A percentile compares a stretch with the other conserved stretches of the same genome.
Evolutionary conservation across 1,140 invertebrate genomes (phyloP).

Genomic region (Conopomorpha cramerella): DNA sequence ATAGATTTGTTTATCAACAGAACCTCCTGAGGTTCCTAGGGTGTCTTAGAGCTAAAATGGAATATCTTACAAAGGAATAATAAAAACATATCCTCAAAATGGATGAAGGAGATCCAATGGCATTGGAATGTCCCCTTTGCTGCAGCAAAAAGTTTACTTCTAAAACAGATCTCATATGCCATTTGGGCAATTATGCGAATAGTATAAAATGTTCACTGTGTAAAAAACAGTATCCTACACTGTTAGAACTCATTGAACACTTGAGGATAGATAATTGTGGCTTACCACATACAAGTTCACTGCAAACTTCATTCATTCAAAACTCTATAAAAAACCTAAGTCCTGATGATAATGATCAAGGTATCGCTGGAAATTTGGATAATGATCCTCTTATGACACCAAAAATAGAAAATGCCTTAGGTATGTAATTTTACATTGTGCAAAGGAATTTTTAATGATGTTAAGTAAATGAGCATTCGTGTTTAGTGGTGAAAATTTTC

Average conservation of each 20-base stretch:
- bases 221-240: slow-evolving; percentile 51
- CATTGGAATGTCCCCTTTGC: slow-evolving; percentile 66
- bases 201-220: slow-evolving; percentile 67
- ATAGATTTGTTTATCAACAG: no score
- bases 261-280: slow-evolving; percentile 41
- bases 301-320: no score
- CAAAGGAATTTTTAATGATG: no score
- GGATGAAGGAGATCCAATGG: slow-evolving; percentile 50
- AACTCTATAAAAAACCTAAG: slow-evolving; percentile 6
- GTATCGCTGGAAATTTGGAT: no score
- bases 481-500: no score
- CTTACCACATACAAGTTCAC: slow-evolving; percentile 9
- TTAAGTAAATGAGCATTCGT: no score
- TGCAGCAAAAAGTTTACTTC: slow-evolving; percentile 65
- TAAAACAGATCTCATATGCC: slow-evolving; percentile 61
- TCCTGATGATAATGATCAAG: slow-evolving; percentile 5
- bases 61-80: slow-evolving; percentile 29
- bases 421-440: no score
- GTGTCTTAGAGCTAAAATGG: slow-evolving; percentile 9
- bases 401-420: no score
- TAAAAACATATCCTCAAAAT: slow-evolving; percentile 50
- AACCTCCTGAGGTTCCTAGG: no score
- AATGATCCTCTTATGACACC: no score
- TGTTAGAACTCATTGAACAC: slow-evolving; percentile 61
- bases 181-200: slow-evolving; percentile 62